These are phyloP conservation scores for Polietes domitor DNA, from an alignment of 2,888 invertebrate species.

Conservation along the genomic window DNA sequence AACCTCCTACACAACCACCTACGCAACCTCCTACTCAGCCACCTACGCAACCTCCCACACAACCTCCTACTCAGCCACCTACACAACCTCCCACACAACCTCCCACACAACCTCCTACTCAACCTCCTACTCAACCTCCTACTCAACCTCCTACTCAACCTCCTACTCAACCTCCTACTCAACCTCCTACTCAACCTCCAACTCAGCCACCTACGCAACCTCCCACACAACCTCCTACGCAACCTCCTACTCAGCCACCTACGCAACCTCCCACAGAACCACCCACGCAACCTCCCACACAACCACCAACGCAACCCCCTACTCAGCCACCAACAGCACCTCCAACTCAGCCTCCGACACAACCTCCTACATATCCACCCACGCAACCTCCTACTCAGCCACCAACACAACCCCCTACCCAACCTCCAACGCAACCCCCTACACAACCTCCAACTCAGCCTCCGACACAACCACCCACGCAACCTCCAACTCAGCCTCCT, in stretches of 20 bases:
- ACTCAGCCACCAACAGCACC: conserved; percentile 22
- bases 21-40: conserved; percentile 22
- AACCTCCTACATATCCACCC: conserved; percentile 35
- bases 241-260: conserved; percentile 25
- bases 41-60: conserved; percentile 28
- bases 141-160: conserved; percentile 50
- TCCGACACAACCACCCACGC: conserved; percentile 23
- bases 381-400: conserved; percentile 37
- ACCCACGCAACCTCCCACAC: conserved; percentile 19
- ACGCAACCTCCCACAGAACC: conserved; percentile 39
- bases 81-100: conserved; percentile 29
- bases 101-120: conserved; percentile 14
- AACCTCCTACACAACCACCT: conserved; percentile 20
- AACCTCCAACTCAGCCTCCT: conserved; percentile 21
- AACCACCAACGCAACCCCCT: conserved; percentile 39
- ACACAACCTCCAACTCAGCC: conserved; percentile 31
- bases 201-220: conserved; percentile 21
- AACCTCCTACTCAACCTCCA: conserved; percentile 18
- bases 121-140: conserved; percentile 50
- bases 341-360: conserved; percentile 23
- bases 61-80: conserved; percentile 34
- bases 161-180: background rate
- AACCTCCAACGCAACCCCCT: conserved; percentile 26
- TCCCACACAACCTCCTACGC: conserved; percentile 16
- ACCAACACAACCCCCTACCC: conserved; percentile 34